Evolutionary conservation across 1,140 invertebrate species (phyloP).

Genomic region (Trachelipus rathkii): DNA sequence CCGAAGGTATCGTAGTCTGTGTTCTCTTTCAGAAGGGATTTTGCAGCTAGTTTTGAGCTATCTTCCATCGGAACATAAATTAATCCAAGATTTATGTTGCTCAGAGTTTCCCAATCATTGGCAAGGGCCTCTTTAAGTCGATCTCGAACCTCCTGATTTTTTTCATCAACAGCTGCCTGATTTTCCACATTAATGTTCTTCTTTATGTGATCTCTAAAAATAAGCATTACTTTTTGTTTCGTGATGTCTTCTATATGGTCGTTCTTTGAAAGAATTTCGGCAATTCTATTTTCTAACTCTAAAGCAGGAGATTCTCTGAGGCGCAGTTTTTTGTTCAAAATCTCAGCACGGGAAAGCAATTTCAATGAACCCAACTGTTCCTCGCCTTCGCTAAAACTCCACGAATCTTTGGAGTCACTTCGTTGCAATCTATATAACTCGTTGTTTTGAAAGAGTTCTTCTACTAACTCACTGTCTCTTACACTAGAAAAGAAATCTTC

Average conservation of each 20-base stretch:
- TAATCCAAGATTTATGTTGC: conserved; percentile 49
- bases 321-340: background rate
- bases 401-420: conserved; percentile 30
- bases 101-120: conserved; percentile 45
- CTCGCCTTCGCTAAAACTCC: conserved; percentile 41
- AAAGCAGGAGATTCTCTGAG: conserved; percentile 25
- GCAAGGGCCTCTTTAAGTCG: conserved; percentile 40
- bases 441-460: background rate
- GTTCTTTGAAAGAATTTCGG: conserved; percentile 33
- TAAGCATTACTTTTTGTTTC: conserved; percentile 36
- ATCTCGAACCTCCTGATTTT: conserved; percentile 39
- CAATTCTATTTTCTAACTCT: conserved; percentile 30
- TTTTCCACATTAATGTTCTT: conserved; percentile 30
- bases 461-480: conserved; percentile 18
- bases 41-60: conserved; percentile 32
- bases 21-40: conserved; percentile 38
- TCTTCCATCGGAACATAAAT: conserved; percentile 51
- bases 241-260: conserved; percentile 29
- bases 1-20: conserved; percentile 49
- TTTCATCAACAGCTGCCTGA: conserved; percentile 31
- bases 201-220: conserved; percentile 40
- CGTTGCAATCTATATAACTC: conserved; percentile 18
- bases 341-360: conserved; percentile 21
- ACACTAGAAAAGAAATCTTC: conserved; percentile 24
- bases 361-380: conserved; percentile 36